Base-by-base conservation (phyloP, 92 coral and sea anemone species). In the Siderastrea siderea region DNA sequence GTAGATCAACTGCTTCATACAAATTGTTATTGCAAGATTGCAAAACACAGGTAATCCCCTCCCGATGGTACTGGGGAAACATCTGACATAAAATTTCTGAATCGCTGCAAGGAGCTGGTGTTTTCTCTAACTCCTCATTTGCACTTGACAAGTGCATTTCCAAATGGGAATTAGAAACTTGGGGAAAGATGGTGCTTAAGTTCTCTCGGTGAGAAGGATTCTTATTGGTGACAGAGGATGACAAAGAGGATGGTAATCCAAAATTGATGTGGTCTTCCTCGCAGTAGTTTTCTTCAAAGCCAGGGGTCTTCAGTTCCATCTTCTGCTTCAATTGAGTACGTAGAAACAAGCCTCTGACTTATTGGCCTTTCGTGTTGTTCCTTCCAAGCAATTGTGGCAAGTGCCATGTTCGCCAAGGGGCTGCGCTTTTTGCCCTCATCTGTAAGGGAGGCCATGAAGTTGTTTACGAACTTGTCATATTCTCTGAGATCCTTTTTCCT, bases 111-210 rank as follows among this genome's bases (percentile, higher is more conserved):
- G n/a, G n/a, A n/a, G n/a, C n/a, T 26, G 3, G 5, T 5, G 50
- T 49, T 68, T 68, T 2, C 12, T 68, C 72, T 3, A 68, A 1
- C 72, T 68, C 50, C 48, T 17, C 72, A 68, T 68, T 68, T 68
- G 72, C 72, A 68, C 50, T 68, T 68, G 48, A 5, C 3, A 68
- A 44, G 72, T 68, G 72, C 72, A 4, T 68, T 68, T 68, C 16
- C 72, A 68, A 68, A 1, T 38, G 72, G 5, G 49, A 19, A 68
- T 48, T 6, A 38, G 50, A 15, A 1, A 38, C 12, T 17, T 68
- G 50, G 51, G 72, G 72, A 15, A 68, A 68, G 1, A 68, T 3
- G 43, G 6, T 44, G n/a, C n/a, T n/a, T n/a, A n/a, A n/a, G n/a
- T n/a, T n/a, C n/a, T n/a, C n/a, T n/a, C n/a, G n/a, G n/a, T n/a